Evolutionary conservation across 2,888 invertebrate genomes (phyloP), one percentile per base, ranked within the genome.

Genomic region (Eupsilia transversa): DNA sequence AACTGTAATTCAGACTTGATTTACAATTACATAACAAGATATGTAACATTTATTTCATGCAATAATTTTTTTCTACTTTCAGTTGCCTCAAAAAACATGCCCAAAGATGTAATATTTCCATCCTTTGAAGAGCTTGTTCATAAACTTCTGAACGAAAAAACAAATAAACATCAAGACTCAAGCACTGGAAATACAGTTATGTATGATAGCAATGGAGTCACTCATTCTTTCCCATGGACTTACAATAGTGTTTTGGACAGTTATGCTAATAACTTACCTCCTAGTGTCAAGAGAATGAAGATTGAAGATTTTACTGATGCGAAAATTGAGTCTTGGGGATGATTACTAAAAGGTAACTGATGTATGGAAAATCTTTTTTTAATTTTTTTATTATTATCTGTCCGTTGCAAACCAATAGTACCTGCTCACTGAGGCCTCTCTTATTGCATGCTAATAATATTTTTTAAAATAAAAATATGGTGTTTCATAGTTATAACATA

Each of bases 261-360:
- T 70, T 94, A 95, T 80, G 88, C 90, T 6, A 96, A 97, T 82
- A 87, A 86, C 70, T 90, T 97, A 77, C 97, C 98, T 27, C 97
- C 97, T 0, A 98, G 97, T 64, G 85, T 97, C 20, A 96, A 94
- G 85, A 97, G 96, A 82, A 92, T 97, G 41, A 96, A 94, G 64
- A 91, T 96, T 0, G 96, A 97, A 70, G 96, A 97, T 86, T 97
- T 97, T 86, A 82, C 82, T 12, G 89, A 96, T 86, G 94, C 93
- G 7, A 91, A 95, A 83, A 95, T 97, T 88, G 93, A 91, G 74
- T 95, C 96, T 79, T 97, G 97, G 97, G 97, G 97, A 27, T 95
- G 87, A 77, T 27, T 52, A 35, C n/a, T 52, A 30, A 43, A 63
- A 63, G 20, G 27, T 38, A 61, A 9, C 12, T 23, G 23, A 35